Base-by-base conservation (phyloP, 1,140 invertebrate species). In the Ips typographus region DNA sequence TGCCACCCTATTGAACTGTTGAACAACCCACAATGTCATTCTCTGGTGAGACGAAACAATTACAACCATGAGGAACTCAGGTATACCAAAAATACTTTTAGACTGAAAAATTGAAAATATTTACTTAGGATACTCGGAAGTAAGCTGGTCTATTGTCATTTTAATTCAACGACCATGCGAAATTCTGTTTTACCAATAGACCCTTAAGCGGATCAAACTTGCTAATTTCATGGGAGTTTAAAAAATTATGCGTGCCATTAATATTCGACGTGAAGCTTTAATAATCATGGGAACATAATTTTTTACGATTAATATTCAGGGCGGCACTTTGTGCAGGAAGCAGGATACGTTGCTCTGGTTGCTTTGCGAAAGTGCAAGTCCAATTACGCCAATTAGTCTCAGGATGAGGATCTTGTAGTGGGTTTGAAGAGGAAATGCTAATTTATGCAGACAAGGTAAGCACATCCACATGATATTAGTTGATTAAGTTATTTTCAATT, bases 271-370 rank as follows among this genome's bases (percentile, higher is more conserved):
- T 8, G 51, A 36, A 22, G 22, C 22, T 4, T 36, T 40, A 8
- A 58, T 40, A 41, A 58, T 58, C 56, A 58, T 58, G 56, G 40
- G 56, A 58, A 58, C 37, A 58, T 40, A 6, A 53, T 53, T 53
- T 53, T 53, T 53, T 8, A 36, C 22, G 4, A 6, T 53, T 53
- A 53, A 53, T 6, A 53, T 36, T 8, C 51, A 4, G 44, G 22
- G 22, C 22, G 22, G 22, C 22, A 22, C 22, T 22, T 22, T 22
- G 22, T 49, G 44, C 44, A 49, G 44, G 44, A 49, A 49, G 44
- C 44, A 49, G 44, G 44, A 49, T 49, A 22, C 22, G 22, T 22
- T 22, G 22, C 22, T 22, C 22, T 22, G 22, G 22, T 22, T 22
- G 22, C 22, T 22, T 22, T 22, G 22, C 22, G 22, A 22, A 22